These are phyloP conservation scores for Montipora capricornis DNA, from an alignment of 64 coral and sea anemone species.

Conservation along the genomic window DNA sequence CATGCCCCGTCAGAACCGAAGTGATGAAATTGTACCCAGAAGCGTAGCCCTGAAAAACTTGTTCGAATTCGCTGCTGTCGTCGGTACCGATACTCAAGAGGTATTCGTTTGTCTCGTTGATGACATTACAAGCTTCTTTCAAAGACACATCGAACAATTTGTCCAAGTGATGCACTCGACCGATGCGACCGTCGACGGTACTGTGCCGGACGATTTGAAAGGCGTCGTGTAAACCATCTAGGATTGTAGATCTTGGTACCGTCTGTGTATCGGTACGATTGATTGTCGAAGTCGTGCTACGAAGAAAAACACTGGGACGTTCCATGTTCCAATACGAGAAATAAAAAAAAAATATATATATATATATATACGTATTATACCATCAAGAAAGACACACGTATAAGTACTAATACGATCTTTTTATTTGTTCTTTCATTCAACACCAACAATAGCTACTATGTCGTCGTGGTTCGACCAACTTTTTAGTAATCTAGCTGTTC, in stretches of 20 bases:
- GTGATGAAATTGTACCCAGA: background rate
- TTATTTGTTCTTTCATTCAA: background rate
- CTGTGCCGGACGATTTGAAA: background rate
- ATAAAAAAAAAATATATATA: no score
- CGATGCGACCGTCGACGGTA: background rate
- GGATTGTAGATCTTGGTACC: background rate
- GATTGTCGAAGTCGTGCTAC: background rate
- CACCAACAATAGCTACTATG: no score
- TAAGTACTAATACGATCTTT: background rate
- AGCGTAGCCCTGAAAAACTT: background rate
- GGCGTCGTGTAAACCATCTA: background rate
- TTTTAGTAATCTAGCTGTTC: background rate
- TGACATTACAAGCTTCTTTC: background rate
- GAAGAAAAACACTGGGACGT: background rate
- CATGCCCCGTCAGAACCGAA: background rate
- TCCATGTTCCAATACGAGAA: background rate
- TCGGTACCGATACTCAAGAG: background rate
- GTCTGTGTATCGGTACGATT: background rate
- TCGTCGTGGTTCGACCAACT: no score
- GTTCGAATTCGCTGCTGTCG: background rate
- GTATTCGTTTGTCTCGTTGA: background rate
- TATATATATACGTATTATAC: no score
- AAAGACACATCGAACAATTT: background rate
- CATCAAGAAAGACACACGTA: no score
- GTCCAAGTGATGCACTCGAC: background rate